A percentile compares a stretch with the other conserved stretches of the same genome.
Conservation (phyloP, 2,888 invertebrate species). For the Meghimatium bilineatum region DNA sequence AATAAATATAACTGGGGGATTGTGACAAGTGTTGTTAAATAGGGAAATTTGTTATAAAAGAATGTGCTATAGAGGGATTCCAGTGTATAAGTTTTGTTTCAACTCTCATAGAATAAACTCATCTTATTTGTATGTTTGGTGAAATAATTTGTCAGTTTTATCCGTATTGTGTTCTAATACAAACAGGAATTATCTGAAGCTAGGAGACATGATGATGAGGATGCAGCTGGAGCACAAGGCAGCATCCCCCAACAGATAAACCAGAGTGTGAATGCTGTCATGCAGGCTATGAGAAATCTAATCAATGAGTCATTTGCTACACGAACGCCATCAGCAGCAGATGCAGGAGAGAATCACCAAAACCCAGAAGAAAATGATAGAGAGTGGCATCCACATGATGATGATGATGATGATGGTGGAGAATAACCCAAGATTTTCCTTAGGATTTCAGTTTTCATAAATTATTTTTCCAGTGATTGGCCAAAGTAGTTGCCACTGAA, state of each 20-base stretch:
- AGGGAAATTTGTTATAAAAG: no score
- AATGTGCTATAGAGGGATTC: no score
- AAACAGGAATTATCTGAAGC: conserved; percentile 31
- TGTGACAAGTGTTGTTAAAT: no score
- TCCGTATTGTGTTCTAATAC: not conserved
- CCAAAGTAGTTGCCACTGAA: not conserved
- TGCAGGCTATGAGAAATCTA: conserved; percentile 86
- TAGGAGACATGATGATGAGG: conserved; percentile 37
- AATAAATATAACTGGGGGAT: no score
- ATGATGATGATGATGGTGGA: not conserved
- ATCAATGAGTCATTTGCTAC: conserved; percentile 81
- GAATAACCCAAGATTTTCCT: not conserved
- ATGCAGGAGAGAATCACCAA: conserved; percentile 43
- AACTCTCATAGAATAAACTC: no score
- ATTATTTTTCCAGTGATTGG: not conserved
- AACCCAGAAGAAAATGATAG: conserved; percentile 30
- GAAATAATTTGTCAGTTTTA: not conserved
- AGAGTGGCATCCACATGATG: conserved; percentile 41
- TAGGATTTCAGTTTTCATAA: not conserved
- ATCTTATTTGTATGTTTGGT: not conserved
- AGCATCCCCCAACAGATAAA: conserved; percentile 79
- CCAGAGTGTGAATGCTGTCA: conserved; percentile 83
- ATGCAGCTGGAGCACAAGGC: conserved; percentile 54
- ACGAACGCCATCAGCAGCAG: conserved; percentile 51
- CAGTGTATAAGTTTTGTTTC: no score